A percentile compares a stretch with the other conserved stretches of the same genome.
These are phyloP conservation scores for Lithophane leautieri DNA, from an alignment of 2,888 invertebrate species.

Conservation along the genomic window DNA sequence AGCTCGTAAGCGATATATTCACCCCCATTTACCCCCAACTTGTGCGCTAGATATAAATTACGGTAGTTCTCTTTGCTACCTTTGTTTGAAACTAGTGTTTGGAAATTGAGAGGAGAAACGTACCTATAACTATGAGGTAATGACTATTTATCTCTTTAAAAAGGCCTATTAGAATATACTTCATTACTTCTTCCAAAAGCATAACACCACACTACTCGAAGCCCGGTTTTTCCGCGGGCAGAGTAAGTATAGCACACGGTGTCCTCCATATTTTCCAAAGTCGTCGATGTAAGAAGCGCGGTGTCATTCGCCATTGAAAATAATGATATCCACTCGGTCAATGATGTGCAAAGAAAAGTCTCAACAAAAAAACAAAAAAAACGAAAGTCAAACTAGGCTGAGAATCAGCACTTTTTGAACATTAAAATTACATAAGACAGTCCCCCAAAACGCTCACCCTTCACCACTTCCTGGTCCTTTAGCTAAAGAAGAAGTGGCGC, in stretches of 20 bases:
- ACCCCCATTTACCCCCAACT: conserved; percentile 23
- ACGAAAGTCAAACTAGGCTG: no score
- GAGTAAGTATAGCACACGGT: background rate
- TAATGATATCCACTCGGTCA: background rate
- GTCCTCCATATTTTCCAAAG: background rate
- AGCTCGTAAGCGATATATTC: conserved; percentile 2
- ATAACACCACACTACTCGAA: background rate
- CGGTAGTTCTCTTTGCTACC: conserved; percentile 34
- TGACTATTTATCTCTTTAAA: background rate
- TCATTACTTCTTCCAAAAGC: background rate
- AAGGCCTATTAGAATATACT: background rate
- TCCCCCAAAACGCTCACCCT: no score
- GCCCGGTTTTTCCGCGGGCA: no score
- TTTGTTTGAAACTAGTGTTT: conserved; percentile 24
- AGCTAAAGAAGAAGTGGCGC: no score
- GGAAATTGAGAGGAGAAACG: background rate
- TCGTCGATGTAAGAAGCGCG: background rate
- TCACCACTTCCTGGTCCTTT: no score
- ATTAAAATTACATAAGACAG: no score
- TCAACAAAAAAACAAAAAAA: no score
- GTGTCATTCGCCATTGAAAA: background rate
- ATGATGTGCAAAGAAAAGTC: background rate
- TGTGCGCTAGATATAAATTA: conserved; percentile 42
- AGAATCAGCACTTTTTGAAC: no score
- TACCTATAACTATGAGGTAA: background rate